Percentiles rank a stretch among this genome's conserved stretches.
Evolutionary conservation across 2,888 invertebrate genomes (phyloP).

Genomic region (Hemicrepidius hirtus): DNA sequence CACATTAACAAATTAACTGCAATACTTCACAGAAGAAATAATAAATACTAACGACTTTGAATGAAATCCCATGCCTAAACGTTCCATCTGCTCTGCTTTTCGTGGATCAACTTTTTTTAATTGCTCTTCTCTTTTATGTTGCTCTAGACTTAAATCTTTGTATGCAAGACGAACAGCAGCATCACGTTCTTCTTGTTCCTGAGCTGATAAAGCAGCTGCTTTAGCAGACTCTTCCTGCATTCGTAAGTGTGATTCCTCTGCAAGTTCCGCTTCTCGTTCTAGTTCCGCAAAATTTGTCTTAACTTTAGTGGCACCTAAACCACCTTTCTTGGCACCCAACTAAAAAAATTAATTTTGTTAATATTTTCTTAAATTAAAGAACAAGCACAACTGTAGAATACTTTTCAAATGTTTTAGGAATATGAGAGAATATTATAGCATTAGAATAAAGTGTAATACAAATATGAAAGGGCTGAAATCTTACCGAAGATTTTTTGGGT

Average conservation of each 20-base stretch:
- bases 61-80: conserved; percentile 93
- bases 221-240: conserved; percentile 71
- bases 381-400: too few relatives aligned
- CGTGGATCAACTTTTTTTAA: conserved; percentile 83
- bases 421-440: too few relatives aligned
- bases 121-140: conserved; percentile 83
- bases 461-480: too few relatives aligned
- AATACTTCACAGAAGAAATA: not conserved
- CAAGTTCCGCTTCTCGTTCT: conserved; percentile 91
- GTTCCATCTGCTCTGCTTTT: conserved; percentile 91
- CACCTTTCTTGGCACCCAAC: conserved; percentile 91
- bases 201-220: conserved; percentile 70
- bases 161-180: conserved; percentile 85
- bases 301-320: conserved; percentile 95
- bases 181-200: conserved; percentile 82
- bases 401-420: too few relatives aligned
- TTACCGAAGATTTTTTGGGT: conserved; percentile 81
- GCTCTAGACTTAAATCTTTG: conserved; percentile 81
- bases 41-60: conserved; percentile 71
- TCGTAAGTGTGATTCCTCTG: conserved; percentile 79
- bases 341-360: conserved; percentile 66
- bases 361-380: not conserved
- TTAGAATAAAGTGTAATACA: too few relatives aligned
- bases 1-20: conserved; percentile 26
- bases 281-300: conserved; percentile 96